Base-by-base conservation (phyloP, 2,113 vertebrate species). In the Pan paniscus region DNA sequence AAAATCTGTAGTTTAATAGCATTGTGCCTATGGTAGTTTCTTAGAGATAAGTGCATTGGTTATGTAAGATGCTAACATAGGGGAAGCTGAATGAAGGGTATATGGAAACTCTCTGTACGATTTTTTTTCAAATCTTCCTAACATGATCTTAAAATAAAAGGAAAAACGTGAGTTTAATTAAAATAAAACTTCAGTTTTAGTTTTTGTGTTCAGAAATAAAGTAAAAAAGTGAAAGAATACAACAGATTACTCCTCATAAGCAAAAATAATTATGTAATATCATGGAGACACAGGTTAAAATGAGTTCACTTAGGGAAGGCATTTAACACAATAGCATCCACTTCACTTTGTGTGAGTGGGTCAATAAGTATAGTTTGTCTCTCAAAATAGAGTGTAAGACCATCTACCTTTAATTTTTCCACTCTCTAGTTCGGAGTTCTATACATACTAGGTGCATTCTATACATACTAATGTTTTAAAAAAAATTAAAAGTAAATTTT, bases 151-250 rank as follows among this genome's bases (percentile, higher is more conserved):
- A 75, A 79, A 89, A 73, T 72, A 38, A 93, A 83, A 70, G 46
- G 52, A 4, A 87, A 59, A 72, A 48, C 27, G 11, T 82, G 32
- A 72, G 30, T 55, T 78, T 64, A 93, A 86, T 46, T 35, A 22
- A 13, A 59, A 61, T 92, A 92, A 94, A 87, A 90, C 6, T 14
- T 70, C 72, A 6, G 6, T 27, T 94, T 96, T 57, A 76, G 81
- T 94, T 90, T 90, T 43, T 78, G 86, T 57, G 40, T 80, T 96
- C 40, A 43, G 55, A 96, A 87, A 86, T 55, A 90, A 92, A 55
- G 67, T 82, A 23, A 64, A 82, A 50, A 88, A 12, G 4, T 72
- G 48, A 86, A 89, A 73, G 32, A 46, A 48, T 17, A 35, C 3
- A 52, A 38, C 12, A 79, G 30, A n/a, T 68, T n/a, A 81, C 12